Base-by-base conservation (phyloP, 2,888 invertebrate genomes). In the Idaea dimidiata region DNA sequence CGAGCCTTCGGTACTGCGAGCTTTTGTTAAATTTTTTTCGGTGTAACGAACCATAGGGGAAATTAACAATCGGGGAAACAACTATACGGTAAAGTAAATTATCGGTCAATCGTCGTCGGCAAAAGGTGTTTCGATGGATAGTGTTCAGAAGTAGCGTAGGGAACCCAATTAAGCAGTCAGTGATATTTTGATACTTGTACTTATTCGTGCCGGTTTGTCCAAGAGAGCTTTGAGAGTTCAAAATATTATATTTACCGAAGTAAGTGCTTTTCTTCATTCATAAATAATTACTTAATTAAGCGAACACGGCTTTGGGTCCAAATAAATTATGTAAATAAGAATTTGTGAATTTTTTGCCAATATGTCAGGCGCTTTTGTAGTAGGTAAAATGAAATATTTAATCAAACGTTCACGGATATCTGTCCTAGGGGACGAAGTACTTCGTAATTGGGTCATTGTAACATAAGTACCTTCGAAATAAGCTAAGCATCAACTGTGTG, bases 211-310 rank as follows among this genome's bases (percentile, higher is more conserved):
- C 43, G 6, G 43, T 8, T 43, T 43, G 10, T 24, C 24, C 24
- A 43, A n/a, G n/a, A n/a, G 8, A 43, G 43, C 14, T 43, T 43
- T 43, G 8, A 24, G 24, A 24, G 24, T 24, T 24, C 24, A 24
- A 43, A 43, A 43, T 14, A 10, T 32, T 8, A 43, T 43, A 43
- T 14, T 43, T 14, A 10, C 43, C 6, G 8, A 33, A 33, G 33
- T 33, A 43, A 43, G 6, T 43, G 43, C 43, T 43, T 43, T 14
- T 55, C 32, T 56, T 62, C 24, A 60, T 68, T 65, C 66, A 65
- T 72, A 70, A 72, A 66, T 24, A 24, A 24, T 70, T 58, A 55
- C 24, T 59, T 66, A 65, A 72, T 73, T 67, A 72, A 62, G 62
- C 58, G 43, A 43, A 43, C 43, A 8, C 24, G 56, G 63, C 63